Percentiles rank a stretch among this genome's conserved stretches.
phyloP scores from a whole-genome alignment of 2,888 invertebrate species.

The Automeris io region DNA sequence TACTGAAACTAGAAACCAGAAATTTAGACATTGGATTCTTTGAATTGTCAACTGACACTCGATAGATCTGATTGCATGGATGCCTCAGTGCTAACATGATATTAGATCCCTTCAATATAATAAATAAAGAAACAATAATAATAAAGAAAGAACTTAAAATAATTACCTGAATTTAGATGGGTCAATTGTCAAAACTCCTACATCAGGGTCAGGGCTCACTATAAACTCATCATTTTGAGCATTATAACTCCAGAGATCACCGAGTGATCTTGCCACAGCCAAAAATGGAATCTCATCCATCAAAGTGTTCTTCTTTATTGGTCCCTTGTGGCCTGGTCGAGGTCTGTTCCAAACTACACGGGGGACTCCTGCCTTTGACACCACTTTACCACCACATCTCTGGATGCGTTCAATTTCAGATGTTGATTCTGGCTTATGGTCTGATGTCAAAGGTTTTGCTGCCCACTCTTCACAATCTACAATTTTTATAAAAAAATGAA shows the following conservation, averaged over 20 bases:
- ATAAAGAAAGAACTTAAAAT: background rate
- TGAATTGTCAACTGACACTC: too few relatives aligned
- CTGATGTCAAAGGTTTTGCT: conserved; percentile 89
- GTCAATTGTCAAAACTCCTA: conserved; percentile 89
- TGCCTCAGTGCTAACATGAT: too few relatives aligned
- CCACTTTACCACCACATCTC: conserved; percentile 85
- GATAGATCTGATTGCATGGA: too few relatives aligned
- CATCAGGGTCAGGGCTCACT: conserved; percentile 98
- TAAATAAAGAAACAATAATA: background rate
- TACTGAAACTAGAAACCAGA: too few relatives aligned
- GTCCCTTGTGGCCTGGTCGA: conserved; percentile 85
- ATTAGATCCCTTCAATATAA: too few relatives aligned
- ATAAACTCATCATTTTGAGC: conserved; percentile 93
- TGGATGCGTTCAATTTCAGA: conserved; percentile 90
- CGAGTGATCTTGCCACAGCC: conserved; percentile 96
- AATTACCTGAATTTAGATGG: conserved; percentile 80
- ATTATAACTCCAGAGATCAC: conserved; percentile 99
- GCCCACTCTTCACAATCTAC: conserved; percentile 83
- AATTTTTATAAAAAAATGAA: conserved; percentile 14
- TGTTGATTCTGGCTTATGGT: conserved; percentile 96
- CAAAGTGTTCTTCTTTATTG: conserved; percentile 91
- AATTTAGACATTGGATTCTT: too few relatives aligned
- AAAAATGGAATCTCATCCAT: conserved; percentile 97
- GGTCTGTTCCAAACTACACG: conserved; percentile 98
- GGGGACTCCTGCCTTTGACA: conserved; percentile 89